Conservation (phyloP, 2,888 invertebrate species). For the Trissonchulus latispiculum region DNA sequence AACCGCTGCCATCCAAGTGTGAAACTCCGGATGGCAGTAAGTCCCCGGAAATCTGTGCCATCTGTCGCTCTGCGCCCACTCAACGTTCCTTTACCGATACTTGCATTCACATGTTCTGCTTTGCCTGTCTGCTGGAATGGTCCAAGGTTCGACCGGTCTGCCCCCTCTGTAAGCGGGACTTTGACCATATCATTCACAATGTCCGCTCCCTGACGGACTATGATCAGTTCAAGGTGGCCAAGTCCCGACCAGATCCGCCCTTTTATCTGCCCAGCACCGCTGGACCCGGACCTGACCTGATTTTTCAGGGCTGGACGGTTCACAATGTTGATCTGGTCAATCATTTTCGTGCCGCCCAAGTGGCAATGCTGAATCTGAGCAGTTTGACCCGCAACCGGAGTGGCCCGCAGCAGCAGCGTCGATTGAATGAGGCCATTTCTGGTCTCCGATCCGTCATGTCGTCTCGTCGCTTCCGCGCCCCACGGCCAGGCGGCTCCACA, state of each 20-base stretch:
- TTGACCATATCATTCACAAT: conserved; percentile 82
- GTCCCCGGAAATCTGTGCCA: conserved; percentile 62
- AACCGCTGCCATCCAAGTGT: too few species aligned
- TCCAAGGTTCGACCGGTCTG: conserved; percentile 74
- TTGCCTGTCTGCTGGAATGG: conserved; percentile 82
- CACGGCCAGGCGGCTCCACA: too few species aligned
- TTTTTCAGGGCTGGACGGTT: background rate
- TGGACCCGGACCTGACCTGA: background rate
- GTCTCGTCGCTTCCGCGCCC: background rate
- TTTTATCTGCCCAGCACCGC: background rate
- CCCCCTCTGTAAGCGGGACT: conserved; percentile 82
- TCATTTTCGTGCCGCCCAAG: too few species aligned
- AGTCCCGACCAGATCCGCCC: conserved; percentile 31
- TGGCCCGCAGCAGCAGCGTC: too few species aligned
- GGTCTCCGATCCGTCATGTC: background rate
- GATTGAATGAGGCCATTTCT: background rate
- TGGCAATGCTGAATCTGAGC: too few species aligned
- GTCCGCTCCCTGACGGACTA: conserved; percentile 8
- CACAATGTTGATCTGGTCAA: too few species aligned
- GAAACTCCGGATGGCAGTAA: background rate
- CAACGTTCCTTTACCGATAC: conserved; percentile 84
- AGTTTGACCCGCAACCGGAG: background rate
- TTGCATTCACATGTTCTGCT: conserved; percentile 87
- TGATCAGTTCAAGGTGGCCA: too few species aligned
- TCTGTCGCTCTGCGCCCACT: conserved; percentile 71